Conservation (phyloP, 2,797 vertebrate genomes). For the Phyllotis vaccarum region DNA sequence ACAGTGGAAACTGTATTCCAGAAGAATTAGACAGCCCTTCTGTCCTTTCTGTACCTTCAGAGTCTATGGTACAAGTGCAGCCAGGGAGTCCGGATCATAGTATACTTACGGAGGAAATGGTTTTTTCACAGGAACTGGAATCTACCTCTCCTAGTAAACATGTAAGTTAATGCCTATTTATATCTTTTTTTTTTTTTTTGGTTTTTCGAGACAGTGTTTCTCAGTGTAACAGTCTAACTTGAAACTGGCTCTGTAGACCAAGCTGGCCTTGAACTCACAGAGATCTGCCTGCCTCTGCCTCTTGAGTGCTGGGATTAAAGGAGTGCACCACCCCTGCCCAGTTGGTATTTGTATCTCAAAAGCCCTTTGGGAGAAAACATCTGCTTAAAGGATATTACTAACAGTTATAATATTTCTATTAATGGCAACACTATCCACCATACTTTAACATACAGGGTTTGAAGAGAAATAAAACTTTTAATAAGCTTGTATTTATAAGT, state of each 20-base stretch:
- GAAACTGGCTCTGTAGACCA: not conserved
- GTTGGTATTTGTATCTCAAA: slow-evolving; percentile 34
- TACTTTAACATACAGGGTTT: not conserved
- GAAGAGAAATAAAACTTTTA: slow-evolving; percentile 18
- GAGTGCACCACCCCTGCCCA: not conserved
- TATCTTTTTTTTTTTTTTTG: not conserved
- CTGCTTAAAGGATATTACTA: not conserved
- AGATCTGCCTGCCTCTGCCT: not conserved
- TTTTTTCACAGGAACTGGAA: slow-evolving; percentile 91
- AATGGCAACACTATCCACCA: not conserved
- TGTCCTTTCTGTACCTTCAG: slow-evolving; percentile 83
- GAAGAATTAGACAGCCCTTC: slow-evolving; percentile 88
- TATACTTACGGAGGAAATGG: slow-evolving; percentile 84
- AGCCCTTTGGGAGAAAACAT: not conserved
- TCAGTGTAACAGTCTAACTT: not conserved
- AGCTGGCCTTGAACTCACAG: not conserved
- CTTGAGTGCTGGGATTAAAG: not conserved
- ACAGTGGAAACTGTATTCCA: slow-evolving; percentile 89
- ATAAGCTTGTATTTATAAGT: slow-evolving; percentile 46
- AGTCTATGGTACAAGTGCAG: slow-evolving; percentile 83
- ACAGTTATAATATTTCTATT: slow-evolving; percentile 36
- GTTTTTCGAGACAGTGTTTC: not conserved
- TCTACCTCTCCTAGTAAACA: slow-evolving; percentile 87
- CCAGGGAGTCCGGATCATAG: slow-evolving; percentile 85
- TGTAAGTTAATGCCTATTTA: slow-evolving; percentile 86